Conservation (phyloP, 64 coral and sea anemone species). For the Porites lutea region DNA sequence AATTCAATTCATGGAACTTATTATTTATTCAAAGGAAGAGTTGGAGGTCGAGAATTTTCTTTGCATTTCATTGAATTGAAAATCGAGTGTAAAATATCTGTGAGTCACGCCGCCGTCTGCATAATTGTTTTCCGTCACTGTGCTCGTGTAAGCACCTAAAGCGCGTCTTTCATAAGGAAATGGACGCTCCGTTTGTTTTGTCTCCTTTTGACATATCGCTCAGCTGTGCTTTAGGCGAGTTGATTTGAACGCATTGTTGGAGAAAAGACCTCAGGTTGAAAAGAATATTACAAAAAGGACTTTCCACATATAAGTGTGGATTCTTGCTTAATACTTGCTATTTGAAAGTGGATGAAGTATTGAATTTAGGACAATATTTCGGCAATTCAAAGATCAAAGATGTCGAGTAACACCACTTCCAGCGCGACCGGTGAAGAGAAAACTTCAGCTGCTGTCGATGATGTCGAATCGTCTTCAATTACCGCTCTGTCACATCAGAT, state of each 20-base stretch:
- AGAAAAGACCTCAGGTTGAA: constrained; percentile 1
- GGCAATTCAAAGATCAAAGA: not conserved
- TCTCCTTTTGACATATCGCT: constrained; percentile 18
- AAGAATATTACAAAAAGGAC: not conserved
- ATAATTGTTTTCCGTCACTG: constrained; percentile 14
- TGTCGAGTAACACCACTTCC: constrained; percentile 9
- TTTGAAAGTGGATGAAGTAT: not conserved
- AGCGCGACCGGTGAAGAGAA: not conserved
- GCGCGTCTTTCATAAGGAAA: constrained; percentile 15
- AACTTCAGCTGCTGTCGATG: constrained; percentile 37
- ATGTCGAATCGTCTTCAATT: not conserved
- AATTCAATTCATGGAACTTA: constrained; percentile 45
- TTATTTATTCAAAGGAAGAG: constrained; percentile 48
- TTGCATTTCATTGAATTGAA: constrained; percentile 56
- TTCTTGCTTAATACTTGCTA: not conserved
- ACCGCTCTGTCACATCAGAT: constrained; percentile 4
- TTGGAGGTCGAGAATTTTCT: constrained; percentile 55
- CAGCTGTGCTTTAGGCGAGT: constrained; percentile 46
- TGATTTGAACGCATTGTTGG: constrained; percentile 37
- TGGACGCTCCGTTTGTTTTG: constrained; percentile 14
- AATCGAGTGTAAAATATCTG: constrained; percentile 33
- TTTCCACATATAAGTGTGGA: not conserved
- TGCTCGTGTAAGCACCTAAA: not conserved
- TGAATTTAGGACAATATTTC: constrained; percentile 11
- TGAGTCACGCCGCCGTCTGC: constrained; percentile 39